Conservation (phyloP, 2,113 vertebrate genomes). For the Scopus umbretta region DNA sequence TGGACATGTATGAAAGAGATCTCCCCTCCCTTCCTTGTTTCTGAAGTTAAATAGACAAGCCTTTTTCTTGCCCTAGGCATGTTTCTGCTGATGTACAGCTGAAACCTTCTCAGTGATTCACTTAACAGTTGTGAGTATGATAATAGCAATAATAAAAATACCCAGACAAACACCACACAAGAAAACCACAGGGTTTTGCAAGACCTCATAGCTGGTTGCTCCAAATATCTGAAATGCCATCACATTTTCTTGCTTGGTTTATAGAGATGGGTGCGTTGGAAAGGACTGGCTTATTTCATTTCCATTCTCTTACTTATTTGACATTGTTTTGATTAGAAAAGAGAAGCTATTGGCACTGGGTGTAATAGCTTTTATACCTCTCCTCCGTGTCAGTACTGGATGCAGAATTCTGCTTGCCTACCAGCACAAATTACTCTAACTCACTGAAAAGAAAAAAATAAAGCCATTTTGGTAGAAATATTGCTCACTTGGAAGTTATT, state of each 20-base stretch:
- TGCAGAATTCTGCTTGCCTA: neutral
- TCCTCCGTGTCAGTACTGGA: slow-evolving; percentile 9
- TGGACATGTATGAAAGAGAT: neutral
- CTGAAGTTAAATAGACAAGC: slow-evolving; percentile 41
- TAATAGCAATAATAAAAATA: slow-evolving; percentile 23
- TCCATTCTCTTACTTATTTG: slow-evolving; percentile 21
- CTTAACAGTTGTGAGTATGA: slow-evolving; percentile 35
- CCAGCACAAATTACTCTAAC: neutral
- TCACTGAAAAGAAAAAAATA: neutral
- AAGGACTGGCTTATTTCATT: slow-evolving; percentile 12
- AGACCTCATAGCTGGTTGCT: neutral
- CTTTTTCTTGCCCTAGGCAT: slow-evolving; percentile 37
- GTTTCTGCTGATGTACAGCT: slow-evolving; percentile 30
- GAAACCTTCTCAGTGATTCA: neutral
- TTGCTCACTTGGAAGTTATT: neutral
- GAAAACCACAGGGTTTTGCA: neutral
- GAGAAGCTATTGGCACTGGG: slow-evolving; percentile 1
- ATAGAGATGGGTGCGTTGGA: neutral
- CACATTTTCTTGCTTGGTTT: neutral
- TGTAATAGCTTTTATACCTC: slow-evolving; percentile 18
- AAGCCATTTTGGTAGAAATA: slow-evolving; percentile 8
- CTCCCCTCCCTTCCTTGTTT: neutral
- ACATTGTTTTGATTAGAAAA: slow-evolving; percentile 37
- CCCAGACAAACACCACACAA: neutral
- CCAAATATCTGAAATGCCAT: neutral